phyloP scores from a whole-genome alignment of 2,797 vertebrate species.

The Australoheros facetus region DNA sequence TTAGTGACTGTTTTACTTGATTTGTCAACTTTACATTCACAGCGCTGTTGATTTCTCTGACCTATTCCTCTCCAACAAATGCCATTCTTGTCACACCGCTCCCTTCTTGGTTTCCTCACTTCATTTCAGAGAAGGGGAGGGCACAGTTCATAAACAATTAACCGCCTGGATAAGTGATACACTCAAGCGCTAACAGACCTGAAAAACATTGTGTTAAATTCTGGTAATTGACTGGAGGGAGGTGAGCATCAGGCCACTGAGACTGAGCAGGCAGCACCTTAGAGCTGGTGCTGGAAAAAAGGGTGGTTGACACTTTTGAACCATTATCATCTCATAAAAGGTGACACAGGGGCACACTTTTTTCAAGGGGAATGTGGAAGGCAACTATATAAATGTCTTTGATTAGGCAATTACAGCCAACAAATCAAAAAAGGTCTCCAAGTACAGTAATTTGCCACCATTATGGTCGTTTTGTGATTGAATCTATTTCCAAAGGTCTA shows the following conservation, averaged over 20 bases:
- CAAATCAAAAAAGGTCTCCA: conserved; percentile 17
- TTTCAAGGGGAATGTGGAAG: conserved; percentile 2
- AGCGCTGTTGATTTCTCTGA: conserved; percentile 58
- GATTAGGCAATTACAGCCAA: not conserved
- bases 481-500: conserved; percentile 55
- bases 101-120: conserved; percentile 61
- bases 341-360: not conserved
- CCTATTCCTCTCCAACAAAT: conserved; percentile 53
- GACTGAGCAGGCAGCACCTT: conserved; percentile 26
- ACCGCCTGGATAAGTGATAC: conserved; percentile 79
- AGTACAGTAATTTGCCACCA: conserved; percentile 9
- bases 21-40: conserved; percentile 52
- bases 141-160: conserved; percentile 81
- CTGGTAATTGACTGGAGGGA: conserved; percentile 74
- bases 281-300: conserved; percentile 4
- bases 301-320: conserved; percentile 4
- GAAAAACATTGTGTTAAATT: conserved; percentile 76
- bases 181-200: conserved; percentile 78
- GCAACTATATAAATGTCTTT: not conserved
- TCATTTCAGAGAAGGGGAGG: conserved; percentile 66
- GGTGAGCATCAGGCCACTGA: conserved; percentile 56
- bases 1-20: conserved; percentile 36
- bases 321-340: conserved; percentile 8
- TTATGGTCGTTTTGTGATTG: conserved; percentile 31
- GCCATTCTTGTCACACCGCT: conserved; percentile 61